A percentile compares a stretch with the other conserved stretches of the same genome.
Conservation (phyloP, 1,140 invertebrate genomes). For the Achroia grisella region DNA sequence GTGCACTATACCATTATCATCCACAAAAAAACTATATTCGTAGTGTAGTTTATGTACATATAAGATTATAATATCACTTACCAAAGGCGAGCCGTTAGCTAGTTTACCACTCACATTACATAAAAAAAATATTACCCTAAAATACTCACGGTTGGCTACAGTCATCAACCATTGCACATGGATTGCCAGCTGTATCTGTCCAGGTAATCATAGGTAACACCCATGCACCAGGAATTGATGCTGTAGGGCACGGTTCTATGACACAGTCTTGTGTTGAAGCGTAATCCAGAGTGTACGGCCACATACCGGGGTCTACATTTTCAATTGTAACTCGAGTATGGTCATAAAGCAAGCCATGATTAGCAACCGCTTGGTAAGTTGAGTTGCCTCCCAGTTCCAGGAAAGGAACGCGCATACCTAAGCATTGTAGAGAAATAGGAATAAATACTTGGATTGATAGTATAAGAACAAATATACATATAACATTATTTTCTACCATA, state of each 20-base stretch:
- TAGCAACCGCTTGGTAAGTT: conserved; percentile 69
- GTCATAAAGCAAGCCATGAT: conserved; percentile 75
- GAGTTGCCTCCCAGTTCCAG: conserved; percentile 79
- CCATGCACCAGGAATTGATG: conserved; percentile 77
- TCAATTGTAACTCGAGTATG: conserved; percentile 77
- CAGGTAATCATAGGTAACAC: conserved; percentile 78
- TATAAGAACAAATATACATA: too few species aligned
- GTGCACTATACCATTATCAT: too few species aligned
- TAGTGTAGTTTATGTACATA: too few species aligned
- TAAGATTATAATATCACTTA: too few species aligned
- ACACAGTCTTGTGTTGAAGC: conserved; percentile 77
- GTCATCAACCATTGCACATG: conserved; percentile 78
- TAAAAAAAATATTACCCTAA: too few species aligned
- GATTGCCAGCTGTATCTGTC: conserved; percentile 58
- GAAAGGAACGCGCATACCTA: conserved; percentile 80
- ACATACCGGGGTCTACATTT: conserved; percentile 75
- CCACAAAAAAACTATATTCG: too few species aligned
- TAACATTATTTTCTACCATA: too few species aligned
- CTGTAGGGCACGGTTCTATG: conserved; percentile 77
- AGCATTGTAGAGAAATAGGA: too few species aligned
- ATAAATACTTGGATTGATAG: too few species aligned
- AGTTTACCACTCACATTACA: too few species aligned
- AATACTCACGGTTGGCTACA: conserved; percentile 71
- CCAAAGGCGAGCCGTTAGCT: too few species aligned
- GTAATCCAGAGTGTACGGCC: conserved; percentile 84